Percentiles rank a stretch among this genome's conserved stretches.
phyloP scores from a whole-genome alignment of 1,140 invertebrate species.

The Mylabris phalerata region DNA sequence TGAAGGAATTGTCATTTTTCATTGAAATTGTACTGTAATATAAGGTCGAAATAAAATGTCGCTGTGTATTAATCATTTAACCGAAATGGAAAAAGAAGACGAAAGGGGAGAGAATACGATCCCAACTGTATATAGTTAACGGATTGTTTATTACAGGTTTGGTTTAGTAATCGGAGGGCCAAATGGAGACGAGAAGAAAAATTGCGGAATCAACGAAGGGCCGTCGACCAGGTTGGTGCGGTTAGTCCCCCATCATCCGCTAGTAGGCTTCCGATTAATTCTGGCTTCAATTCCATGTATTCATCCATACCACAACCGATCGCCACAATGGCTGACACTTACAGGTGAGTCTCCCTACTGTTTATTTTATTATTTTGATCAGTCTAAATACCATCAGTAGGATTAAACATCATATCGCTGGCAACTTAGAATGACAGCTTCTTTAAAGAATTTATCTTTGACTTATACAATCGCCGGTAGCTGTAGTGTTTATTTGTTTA shows the following conservation, averaged over 20 bases:
- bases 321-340: conserved; percentile 73
- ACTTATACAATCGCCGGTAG: too few relatives aligned
- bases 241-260: conserved; percentile 50
- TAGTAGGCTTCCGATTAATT: conserved; percentile 60
- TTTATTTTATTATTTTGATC: conserved; percentile 1
- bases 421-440: too few relatives aligned
- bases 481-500: too few relatives aligned
- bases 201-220: conserved; percentile 75
- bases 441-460: too few relatives aligned
- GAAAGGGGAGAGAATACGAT: neutral
- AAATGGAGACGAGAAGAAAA: conserved; percentile 99
- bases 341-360: conserved; percentile 52
- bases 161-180: conserved; percentile 97
- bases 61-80: too few relatives aligned
- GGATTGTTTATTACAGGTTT: conserved; percentile 61
- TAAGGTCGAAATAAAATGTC: too few relatives aligned
- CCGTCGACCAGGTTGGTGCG: conserved; percentile 49
- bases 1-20: conserved; percentile 8
- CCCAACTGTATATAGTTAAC: neutral
- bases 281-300: conserved; percentile 78
- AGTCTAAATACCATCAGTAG: neutral
- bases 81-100: neutral
- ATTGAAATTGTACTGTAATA: neutral
- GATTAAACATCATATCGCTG: too few relatives aligned
- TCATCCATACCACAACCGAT: conserved; percentile 76